Evolutionary conservation across 1,140 invertebrate genomes (phyloP).

Genomic region (Pectinophora gossypiella): DNA sequence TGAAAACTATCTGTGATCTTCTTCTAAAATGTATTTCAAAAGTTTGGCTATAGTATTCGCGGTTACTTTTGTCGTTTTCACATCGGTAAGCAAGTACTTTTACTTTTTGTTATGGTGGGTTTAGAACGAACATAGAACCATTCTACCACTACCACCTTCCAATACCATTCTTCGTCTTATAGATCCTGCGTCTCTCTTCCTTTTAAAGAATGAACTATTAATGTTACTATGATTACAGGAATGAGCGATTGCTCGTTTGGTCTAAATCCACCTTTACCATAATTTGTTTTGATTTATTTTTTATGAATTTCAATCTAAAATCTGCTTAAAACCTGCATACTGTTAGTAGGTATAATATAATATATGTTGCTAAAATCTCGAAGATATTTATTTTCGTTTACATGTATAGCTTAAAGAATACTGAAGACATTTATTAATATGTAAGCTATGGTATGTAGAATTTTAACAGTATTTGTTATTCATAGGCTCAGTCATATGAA

Average conservation of each 20-base stretch:
- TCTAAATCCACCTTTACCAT: too few relatives aligned
- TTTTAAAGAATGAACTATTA: too few relatives aligned
- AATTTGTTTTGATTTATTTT: too few relatives aligned
- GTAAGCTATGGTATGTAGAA: too few relatives aligned
- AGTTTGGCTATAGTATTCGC: not conserved
- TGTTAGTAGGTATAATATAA: not conserved
- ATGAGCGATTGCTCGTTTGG: not conserved
- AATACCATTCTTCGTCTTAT: not conserved
- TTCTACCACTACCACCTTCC: not conserved
- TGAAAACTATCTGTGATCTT: too few relatives aligned
- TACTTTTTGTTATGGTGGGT: not conserved
- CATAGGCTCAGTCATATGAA: conserved; percentile 84
- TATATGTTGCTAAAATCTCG: not conserved
- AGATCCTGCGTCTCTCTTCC: not conserved
- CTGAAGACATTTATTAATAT: too few relatives aligned
- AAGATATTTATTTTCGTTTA: not conserved
- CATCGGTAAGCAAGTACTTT: not conserved
- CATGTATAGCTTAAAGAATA: not conserved
- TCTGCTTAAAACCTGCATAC: not conserved
- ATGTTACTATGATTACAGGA: not conserved
- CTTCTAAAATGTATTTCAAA: not conserved
- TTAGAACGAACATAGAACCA: too few relatives aligned
- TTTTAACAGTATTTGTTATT: not conserved
- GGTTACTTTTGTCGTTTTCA: not conserved
- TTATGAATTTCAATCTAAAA: not conserved